Evolutionary conservation across 2,797 vertebrate species (phyloP).

Genomic region (Macropodus opercularis): DNA sequence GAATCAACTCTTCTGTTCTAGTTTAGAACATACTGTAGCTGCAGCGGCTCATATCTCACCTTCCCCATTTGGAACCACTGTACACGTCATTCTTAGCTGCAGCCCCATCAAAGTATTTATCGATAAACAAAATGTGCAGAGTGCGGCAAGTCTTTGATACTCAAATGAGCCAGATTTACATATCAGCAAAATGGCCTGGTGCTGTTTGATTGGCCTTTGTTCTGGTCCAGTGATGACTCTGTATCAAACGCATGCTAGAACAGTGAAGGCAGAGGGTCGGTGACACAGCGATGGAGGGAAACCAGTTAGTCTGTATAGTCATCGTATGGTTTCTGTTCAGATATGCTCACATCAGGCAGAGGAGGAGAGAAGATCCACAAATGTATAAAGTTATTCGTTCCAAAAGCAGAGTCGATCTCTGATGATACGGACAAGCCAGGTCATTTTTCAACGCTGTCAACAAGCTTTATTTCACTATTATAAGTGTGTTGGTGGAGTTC

Average conservation of each 20-base stretch:
- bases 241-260: slow-evolving; percentile 69
- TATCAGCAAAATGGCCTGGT: slow-evolving; percentile 73
- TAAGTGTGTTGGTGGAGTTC: background rate
- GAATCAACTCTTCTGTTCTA: too few species aligned
- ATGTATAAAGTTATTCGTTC: too few species aligned
- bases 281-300: slow-evolving; percentile 1
- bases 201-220: slow-evolving; percentile 76
- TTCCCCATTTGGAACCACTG: slow-evolving; percentile 70
- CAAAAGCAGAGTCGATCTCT: too few species aligned
- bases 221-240: slow-evolving; percentile 64
- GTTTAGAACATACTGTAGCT: too few species aligned
- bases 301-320: background rate
- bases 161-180: slow-evolving; percentile 74
- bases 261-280: slow-evolving; percentile 34
- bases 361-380: too few species aligned
- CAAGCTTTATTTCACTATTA: background rate
- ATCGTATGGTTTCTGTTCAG: too few species aligned
- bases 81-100: slow-evolving; percentile 48
- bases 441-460: too few species aligned
- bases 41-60: slow-evolving; percentile 46
- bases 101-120: slow-evolving; percentile 73
- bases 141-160: slow-evolving; percentile 67
- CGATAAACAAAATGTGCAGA: slow-evolving; percentile 74
- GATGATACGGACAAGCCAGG: too few species aligned
- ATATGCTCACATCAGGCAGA: too few species aligned